Evolutionary conservation across 2,113 vertebrate genomes (phyloP).

Genomic region (Falco punctatus): DNA sequence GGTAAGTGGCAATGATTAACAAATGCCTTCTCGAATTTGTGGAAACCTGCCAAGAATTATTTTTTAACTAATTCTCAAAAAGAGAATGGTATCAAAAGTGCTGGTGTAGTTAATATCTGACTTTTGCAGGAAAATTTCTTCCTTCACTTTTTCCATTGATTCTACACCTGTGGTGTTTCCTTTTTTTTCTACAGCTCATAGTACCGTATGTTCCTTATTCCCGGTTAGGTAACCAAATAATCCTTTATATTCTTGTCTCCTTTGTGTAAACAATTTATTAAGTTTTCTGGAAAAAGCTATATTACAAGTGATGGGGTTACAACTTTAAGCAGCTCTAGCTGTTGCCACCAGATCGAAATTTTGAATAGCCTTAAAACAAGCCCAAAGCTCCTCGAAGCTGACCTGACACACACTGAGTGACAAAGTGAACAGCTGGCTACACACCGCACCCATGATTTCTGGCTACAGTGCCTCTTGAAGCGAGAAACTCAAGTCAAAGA

Average conservation of each 20-base stretch:
- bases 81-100: neutral
- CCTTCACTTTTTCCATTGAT: neutral
- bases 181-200: slow-evolving; percentile 12
- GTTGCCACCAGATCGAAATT: neutral
- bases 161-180: slow-evolving; percentile 4
- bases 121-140: neutral
- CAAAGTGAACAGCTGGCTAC: neutral
- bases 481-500: neutral
- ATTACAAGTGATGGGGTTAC: neutral
- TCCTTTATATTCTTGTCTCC: slow-evolving; percentile 36
- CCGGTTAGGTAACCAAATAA: slow-evolving; percentile 45
- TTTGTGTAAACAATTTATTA: slow-evolving; percentile 53
- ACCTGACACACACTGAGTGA: neutral
- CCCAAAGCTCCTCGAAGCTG: neutral
- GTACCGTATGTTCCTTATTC: slow-evolving; percentile 40
- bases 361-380: neutral
- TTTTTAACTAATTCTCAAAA: neutral
- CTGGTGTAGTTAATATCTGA: neutral
- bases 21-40: neutral
- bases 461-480: neutral
- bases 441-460: neutral
- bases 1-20: neutral
- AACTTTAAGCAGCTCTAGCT: slow-evolving; percentile 2
- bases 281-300: slow-evolving; percentile 35
- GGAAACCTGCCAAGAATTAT: neutral